These are phyloP conservation scores for Drosophila bocqueti DNA, from an alignment of 1,140 invertebrate species.

Conservation along the genomic window DNA sequence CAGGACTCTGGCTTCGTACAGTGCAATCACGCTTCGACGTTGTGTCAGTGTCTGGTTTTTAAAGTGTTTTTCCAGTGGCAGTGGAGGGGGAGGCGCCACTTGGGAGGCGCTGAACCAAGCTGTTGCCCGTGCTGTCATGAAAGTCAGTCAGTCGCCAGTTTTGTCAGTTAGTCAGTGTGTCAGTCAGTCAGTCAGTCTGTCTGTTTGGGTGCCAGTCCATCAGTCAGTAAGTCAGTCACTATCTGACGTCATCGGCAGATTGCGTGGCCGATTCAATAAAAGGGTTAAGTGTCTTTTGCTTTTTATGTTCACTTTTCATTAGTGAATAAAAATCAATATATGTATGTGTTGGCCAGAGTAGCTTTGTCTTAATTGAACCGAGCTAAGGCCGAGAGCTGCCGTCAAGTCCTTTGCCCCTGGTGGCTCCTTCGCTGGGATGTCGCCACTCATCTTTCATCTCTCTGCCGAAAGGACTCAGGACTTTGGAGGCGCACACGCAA, in stretches of 20 bases:
- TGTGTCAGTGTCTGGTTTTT: constrained; percentile 58
- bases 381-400: constrained; percentile 33
- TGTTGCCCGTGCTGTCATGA: constrained; percentile 41
- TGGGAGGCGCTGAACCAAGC: constrained; percentile 46
- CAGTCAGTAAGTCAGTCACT: constrained; percentile 36
- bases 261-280: constrained; percentile 75
- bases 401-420: constrained; percentile 21
- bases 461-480: neutral
- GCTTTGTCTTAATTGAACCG: constrained; percentile 45
- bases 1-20: neutral
- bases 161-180: constrained; percentile 22
- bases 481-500: constrained; percentile 7
- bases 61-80: constrained; percentile 54
- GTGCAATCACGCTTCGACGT: constrained; percentile 2
- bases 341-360: constrained; percentile 12
- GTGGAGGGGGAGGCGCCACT: constrained; percentile 3
- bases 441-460: constrained; percentile 31
- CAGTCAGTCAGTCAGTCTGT: constrained; percentile 17
- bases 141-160: constrained; percentile 43
- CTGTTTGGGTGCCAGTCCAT: constrained; percentile 9
- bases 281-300: constrained; percentile 77
- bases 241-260: constrained; percentile 81
- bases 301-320: constrained; percentile 82
- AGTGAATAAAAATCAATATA: constrained; percentile 80
- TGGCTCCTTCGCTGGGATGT: constrained; percentile 1